phyloP scores from a whole-genome alignment of 2,113 vertebrate species.

The Okapia johnstoni region DNA sequence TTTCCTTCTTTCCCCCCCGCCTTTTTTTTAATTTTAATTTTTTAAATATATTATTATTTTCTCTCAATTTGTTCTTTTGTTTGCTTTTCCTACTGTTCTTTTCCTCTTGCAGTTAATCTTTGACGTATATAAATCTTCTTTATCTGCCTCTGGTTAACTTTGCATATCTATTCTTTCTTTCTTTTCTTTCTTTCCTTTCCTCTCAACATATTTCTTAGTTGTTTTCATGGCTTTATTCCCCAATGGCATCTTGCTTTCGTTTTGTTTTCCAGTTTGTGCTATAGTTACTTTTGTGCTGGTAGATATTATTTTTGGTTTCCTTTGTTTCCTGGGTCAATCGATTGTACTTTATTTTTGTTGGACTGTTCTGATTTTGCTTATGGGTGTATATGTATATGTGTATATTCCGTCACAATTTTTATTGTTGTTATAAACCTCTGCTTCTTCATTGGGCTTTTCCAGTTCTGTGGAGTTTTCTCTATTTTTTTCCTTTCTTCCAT shows the following conservation, averaged over 20 bases:
- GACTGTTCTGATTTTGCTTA: not conserved
- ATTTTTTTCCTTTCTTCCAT: too few relatives aligned
- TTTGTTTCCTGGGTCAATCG: not conserved
- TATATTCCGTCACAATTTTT: not conserved
- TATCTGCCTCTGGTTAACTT: not conserved
- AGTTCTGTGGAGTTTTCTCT: not conserved
- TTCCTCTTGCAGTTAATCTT: not conserved
- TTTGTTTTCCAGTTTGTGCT: not conserved
- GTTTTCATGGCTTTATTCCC: not conserved
- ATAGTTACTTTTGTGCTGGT: not conserved
- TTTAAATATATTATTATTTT: not conserved
- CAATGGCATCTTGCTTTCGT: not conserved
- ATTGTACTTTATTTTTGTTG: not conserved
- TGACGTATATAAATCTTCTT: not conserved
- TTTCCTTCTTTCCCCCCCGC: fast-evolving
- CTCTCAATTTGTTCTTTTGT: not conserved
- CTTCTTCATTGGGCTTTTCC: not conserved
- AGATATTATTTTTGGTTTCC: not conserved
- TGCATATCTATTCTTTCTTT: not conserved
- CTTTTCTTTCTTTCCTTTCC: not conserved
- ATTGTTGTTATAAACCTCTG: not conserved
- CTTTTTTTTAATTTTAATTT: not conserved
- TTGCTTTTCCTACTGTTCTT: not conserved
- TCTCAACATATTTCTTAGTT: not conserved
- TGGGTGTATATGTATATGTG: not conserved